A percentile compares a stretch with the other conserved stretches of the same genome.
phyloP scores from a whole-genome alignment of 2,797 vertebrate genomes.

The Rhabdophis nuchalis region DNA sequence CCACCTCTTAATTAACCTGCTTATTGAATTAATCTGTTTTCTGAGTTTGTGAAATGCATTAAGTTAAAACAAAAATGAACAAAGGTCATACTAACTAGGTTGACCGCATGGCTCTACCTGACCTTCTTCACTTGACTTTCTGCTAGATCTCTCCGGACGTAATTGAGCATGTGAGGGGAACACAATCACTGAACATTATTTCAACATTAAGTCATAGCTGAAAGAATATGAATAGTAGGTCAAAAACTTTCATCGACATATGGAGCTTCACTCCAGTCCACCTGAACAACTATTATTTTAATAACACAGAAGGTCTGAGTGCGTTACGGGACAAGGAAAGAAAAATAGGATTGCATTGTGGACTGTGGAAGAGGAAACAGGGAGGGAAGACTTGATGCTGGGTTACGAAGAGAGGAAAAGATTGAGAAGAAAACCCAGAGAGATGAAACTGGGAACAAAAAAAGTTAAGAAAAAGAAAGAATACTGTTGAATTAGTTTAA shows the following conservation, averaged over 20 bases:
- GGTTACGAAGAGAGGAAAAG: background rate
- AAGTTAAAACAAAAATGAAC: background rate
- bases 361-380: background rate
- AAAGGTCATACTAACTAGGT: background rate
- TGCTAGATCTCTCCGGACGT: background rate
- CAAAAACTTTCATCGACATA: background rate
- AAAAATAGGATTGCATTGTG: background rate
- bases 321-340: background rate
- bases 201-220: background rate
- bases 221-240: background rate
- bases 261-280: background rate
- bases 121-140: background rate
- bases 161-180: background rate
- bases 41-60: background rate
- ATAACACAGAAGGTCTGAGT: background rate
- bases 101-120: background rate
- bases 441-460: background rate
- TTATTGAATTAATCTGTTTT: background rate
- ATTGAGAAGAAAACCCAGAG: background rate
- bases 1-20: background rate
- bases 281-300: background rate
- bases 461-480: background rate
- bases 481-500: background rate
- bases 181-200: background rate
- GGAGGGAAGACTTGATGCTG: background rate